Base-by-base conservation (phyloP, 2,113 vertebrate genomes). In the Cathartes aura region DNA sequence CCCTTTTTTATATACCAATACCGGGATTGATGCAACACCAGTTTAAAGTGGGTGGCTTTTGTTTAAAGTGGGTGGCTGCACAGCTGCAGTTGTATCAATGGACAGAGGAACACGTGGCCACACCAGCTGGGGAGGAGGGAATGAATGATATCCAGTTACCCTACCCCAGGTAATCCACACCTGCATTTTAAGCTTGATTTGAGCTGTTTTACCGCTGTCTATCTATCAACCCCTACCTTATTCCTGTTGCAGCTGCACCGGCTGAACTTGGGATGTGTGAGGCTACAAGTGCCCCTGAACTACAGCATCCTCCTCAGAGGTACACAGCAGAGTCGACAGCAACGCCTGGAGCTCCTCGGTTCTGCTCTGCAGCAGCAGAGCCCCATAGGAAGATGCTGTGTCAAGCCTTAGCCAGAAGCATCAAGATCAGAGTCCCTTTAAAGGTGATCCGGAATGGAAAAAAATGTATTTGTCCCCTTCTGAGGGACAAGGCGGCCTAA, bases 101-200 rank as follows among this genome's bases (percentile, higher is more conserved):
- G 74, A 5, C 32, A 15, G 0, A 2, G 86, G 42, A 34, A 11
- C 62, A 5, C 2, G 2, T 43, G 50, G 42, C 42, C 5, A 0
- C 34, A 14, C 12, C 45, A 26, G 43, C 34, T 4, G 5, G 82
- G 32, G 36, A 68, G 52, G 50, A 71, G 30, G 45, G 26, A 21
- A 7, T 9, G 38, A 56, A 2, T 19, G 47, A 6, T 4, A 30
- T 1, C 63, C n/a, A 3, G 59, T 30, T 55, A 11, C 52, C 60
- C 22, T 62, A 32, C 38, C 89, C 74, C 87, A 67, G 70, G 47
- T n/a, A 7, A 74, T 11, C 52, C 70, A 43, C 78, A 52, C 55
- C 74, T 56, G 30, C 50, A 15, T 34, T 22, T 5, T 17, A 15
- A 53, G 29, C 43, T 70, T 38, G 73, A 38, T 58, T 60, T 70